Evolutionary conservation across 1,140 invertebrate species (phyloP).

Genomic region (Sminthurides bifidus): DNA sequence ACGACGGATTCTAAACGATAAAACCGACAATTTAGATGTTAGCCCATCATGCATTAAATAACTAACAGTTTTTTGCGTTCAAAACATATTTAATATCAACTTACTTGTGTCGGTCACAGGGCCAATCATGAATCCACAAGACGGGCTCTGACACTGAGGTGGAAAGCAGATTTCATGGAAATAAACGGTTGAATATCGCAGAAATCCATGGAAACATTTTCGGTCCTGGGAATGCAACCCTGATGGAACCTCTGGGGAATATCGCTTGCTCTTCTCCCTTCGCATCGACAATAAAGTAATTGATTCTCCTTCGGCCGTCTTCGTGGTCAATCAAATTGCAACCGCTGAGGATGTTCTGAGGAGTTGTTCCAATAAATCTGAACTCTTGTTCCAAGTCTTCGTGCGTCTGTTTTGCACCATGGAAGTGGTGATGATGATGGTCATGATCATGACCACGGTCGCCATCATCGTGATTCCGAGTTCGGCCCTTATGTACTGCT

Average conservation of each 20-base stretch:
- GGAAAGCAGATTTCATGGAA: slow-evolving; percentile 27
- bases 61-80: too few species aligned
- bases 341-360: slow-evolving; percentile 20
- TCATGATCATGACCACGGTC: too few species aligned
- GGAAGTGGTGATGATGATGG: neutral
- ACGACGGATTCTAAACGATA: neutral
- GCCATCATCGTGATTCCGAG: too few species aligned
- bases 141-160: slow-evolving; percentile 1
- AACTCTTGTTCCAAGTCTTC: slow-evolving; percentile 3
- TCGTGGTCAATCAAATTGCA: slow-evolving; percentile 8
- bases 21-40: neutral
- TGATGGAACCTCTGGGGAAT: neutral
- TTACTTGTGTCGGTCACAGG: slow-evolving; percentile 1
- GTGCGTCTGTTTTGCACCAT: too few species aligned
- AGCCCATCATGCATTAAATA: too few species aligned
- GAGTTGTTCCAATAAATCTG: slow-evolving; percentile 18
- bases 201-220: slow-evolving; percentile 7
- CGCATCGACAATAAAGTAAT: slow-evolving; percentile 23
- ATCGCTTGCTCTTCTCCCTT: slow-evolving; percentile 18
- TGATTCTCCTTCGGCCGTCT: slow-evolving; percentile 4
- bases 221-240: slow-evolving; percentile 14
- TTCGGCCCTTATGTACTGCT: too few species aligned
- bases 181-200: neutral
- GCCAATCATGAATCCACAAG: slow-evolving; percentile 14
- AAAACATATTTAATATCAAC: too few species aligned